A percentile compares a stretch with the other conserved stretches of the same genome.
phyloP scores from a whole-genome alignment of 2,113 vertebrate species.

The Orcinus orca region DNA sequence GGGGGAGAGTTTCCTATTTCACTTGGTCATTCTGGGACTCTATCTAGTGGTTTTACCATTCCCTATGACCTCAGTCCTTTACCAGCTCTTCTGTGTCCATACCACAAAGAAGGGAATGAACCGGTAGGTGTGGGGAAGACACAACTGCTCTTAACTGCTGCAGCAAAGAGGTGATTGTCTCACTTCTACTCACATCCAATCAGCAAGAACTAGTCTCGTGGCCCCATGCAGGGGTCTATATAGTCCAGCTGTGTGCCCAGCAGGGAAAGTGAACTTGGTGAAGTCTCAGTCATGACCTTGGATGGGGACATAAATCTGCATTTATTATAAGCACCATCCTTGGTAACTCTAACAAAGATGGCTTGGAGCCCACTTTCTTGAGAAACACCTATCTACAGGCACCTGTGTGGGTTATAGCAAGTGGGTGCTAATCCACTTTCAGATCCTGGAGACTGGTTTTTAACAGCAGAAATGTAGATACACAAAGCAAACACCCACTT shows the following conservation, averaged over 20 bases:
- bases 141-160: neutral
- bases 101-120: neutral
- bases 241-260: neutral
- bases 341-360: neutral
- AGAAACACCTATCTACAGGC: neutral
- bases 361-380: neutral
- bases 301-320: neutral
- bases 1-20: neutral
- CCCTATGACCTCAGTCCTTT: neutral
- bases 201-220: neutral
- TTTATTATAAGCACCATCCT: neutral
- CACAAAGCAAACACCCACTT: neutral
- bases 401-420: neutral
- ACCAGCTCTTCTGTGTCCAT: neutral
- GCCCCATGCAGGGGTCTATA: neutral
- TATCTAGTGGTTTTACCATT: neutral
- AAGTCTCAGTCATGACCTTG: neutral
- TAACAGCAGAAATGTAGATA: neutral
- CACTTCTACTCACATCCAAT: neutral
- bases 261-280: neutral
- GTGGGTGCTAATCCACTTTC: neutral
- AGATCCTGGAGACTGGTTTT: neutral
- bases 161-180: neutral
- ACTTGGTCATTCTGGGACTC: neutral
- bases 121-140: neutral